Evolutionary conservation across 37 sponge, comb jelly and placozoan species (phyloP), one percentile per base, ranked within the genome.

Genomic region (Crambe crambe): DNA sequence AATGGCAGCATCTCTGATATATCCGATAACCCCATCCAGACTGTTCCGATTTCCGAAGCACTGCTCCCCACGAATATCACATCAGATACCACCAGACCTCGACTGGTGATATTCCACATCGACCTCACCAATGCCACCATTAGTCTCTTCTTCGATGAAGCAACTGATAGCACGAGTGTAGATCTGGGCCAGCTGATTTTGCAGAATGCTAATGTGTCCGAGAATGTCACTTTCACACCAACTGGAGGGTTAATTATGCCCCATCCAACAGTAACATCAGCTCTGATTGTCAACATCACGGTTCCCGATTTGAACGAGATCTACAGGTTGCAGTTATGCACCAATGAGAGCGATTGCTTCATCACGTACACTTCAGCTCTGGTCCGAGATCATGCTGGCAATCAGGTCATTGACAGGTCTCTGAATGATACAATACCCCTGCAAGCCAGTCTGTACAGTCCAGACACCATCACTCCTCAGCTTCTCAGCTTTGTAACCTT

Each of bases 71-170:
- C 74, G 12, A 74, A 35, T 6, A 58, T 92, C 37, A 64, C 44
- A 18, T 25, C 36, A 54, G 95, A 94, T 37, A 77, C 54, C 3
- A 83, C 65, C 37, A 57, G 73, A 22, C 95, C 95, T 20, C 56
- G 80, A 27, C 71, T 94, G n/a, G 12, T 72, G 31, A 83, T 76
- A 78, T 88, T 91, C 69, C 58, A 82, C 58, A 56, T 93, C 56
- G 90, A 96, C 69, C 85, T 93, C 32, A 68, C 86, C 36, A 81
- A 63, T 63, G 97, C 88, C 10, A 80, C 54, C 2, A 38, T 96
- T 17, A 70, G 54, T 29, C 77, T 96, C 27, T 85, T 81, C 78
- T 90, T 90, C 56, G 70, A 70, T 40, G 94, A 96, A 69, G 76
- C 89, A 8, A 40, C 90, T 0, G 86, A 96, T 31, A 47, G 75